A percentile compares a stretch with the other conserved stretches of the same genome.
phyloP scores from a whole-genome alignment of 2,113 vertebrate genomes.

The Gasterosteus aculeatus region DNA sequence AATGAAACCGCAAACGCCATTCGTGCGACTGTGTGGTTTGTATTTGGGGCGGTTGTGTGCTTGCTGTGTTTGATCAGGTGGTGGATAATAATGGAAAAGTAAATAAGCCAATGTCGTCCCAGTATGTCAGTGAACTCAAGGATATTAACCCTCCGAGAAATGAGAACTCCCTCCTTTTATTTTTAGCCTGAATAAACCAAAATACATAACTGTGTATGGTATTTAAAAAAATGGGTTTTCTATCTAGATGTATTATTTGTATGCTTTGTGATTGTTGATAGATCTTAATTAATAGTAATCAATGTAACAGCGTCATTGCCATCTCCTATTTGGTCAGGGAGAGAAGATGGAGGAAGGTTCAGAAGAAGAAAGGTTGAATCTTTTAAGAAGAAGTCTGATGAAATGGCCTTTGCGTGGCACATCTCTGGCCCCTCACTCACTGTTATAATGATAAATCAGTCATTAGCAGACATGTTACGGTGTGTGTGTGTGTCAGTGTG shows the following conservation, averaged over 20 bases:
- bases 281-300: constrained; percentile 53
- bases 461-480: constrained; percentile 35
- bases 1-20: not conserved
- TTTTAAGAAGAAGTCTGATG: constrained; percentile 69
- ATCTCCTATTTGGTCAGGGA: constrained; percentile 52
- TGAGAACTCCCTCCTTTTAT: constrained; percentile 12
- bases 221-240: constrained; percentile 4
- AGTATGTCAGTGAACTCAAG: constrained; percentile 27
- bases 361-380: constrained; percentile 58
- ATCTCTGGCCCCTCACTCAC: constrained; percentile 49
- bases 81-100: constrained; percentile 41
- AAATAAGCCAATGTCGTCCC: constrained; percentile 42
- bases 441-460: constrained; percentile 65
- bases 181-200: constrained; percentile 14
- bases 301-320: constrained; percentile 49
- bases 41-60: constrained; percentile 18
- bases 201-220: not conserved
- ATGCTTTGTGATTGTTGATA: constrained; percentile 35
- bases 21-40: not conserved
- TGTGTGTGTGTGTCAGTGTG: constrained; percentile 28
- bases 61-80: constrained; percentile 42
- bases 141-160: constrained; percentile 14
- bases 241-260: constrained; percentile 15
- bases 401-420: constrained; percentile 66
- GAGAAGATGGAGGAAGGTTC: constrained; percentile 32